Conservation (phyloP, 2,888 invertebrate genomes). For the Argyra leucocephala region DNA sequence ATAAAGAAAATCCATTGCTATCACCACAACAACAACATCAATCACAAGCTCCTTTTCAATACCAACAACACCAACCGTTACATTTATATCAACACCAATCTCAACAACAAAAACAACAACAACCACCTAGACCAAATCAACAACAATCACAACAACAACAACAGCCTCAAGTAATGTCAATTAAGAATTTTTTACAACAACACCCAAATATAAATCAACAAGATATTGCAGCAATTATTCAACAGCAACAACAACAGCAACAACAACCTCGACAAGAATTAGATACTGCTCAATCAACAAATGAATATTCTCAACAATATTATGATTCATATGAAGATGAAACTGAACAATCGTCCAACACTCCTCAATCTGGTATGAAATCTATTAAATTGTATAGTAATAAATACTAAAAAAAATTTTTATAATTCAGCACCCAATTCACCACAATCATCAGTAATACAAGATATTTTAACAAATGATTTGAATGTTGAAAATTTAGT, state of each 20-base stretch:
- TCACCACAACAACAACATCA: neutral
- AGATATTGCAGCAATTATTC: neutral
- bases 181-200: neutral
- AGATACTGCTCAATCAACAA: neutral
- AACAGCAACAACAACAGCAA: neutral
- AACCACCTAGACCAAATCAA: neutral
- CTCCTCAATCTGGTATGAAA: too few relatives aligned
- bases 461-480: neutral
- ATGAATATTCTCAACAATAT: neutral
- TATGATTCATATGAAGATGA: neutral
- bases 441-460: neutral
- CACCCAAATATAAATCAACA: neutral
- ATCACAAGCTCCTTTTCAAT: too few relatives aligned
- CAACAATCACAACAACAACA: neutral
- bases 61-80: too few relatives aligned
- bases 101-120: neutral
- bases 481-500: constrained; percentile 2
- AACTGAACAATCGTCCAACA: neutral
- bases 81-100: too few relatives aligned
- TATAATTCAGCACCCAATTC: neutral
- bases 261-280: neutral
- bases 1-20: neutral
- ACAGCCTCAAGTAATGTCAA: neutral
- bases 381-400: too few relatives aligned
- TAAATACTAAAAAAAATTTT: too few relatives aligned